phyloP scores from a whole-genome alignment of 2,113 vertebrate genomes.

The Zapornia atra region DNA sequence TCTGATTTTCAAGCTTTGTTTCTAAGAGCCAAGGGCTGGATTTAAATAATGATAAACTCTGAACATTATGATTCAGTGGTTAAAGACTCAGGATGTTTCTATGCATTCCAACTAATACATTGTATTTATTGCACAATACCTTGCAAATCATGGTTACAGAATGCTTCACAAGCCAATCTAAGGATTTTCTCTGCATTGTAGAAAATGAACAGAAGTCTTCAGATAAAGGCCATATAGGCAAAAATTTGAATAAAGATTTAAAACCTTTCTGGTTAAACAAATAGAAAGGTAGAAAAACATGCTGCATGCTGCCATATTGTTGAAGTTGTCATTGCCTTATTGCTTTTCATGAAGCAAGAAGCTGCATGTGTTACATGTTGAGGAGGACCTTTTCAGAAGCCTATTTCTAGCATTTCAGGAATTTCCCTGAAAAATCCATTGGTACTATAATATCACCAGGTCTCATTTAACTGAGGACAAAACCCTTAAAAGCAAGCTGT shows the following conservation, averaged over 20 bases:
- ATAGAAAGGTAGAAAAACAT: neutral
- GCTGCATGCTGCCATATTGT: neutral
- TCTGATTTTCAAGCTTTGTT: neutral
- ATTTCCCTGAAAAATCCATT: neutral
- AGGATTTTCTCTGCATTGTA: neutral
- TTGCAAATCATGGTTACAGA: neutral
- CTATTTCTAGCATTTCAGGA: neutral
- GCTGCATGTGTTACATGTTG: neutral
- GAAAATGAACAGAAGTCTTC: neutral
- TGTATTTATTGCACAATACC: neutral
- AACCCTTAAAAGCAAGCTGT: neutral
- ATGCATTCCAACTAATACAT: neutral
- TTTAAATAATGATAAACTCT: neutral
- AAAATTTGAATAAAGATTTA: neutral
- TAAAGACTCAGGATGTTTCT: neutral
- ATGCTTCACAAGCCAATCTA: neutral
- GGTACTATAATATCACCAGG: neutral
- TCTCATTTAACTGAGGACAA: neutral
- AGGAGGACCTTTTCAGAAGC: neutral
- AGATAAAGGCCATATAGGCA: neutral
- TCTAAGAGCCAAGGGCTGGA: neutral
- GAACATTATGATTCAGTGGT: neutral
- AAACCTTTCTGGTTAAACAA: neutral
- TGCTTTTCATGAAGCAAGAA: neutral
- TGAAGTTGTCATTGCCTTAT: neutral